These are phyloP conservation scores for Dorcus hopei DNA, from an alignment of 2,888 invertebrate species.

Conservation along the genomic window DNA sequence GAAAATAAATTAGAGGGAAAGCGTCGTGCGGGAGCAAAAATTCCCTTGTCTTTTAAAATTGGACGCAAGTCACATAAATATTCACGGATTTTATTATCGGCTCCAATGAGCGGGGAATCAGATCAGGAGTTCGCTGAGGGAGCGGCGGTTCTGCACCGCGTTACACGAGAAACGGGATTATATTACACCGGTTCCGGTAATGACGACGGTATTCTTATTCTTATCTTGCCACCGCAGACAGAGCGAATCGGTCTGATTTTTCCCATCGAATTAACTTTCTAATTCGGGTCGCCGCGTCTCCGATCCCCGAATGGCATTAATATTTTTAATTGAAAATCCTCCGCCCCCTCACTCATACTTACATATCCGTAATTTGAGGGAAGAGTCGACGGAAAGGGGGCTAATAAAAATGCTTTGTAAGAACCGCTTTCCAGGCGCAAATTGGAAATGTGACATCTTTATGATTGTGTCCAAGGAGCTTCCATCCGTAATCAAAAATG, in stretches of 20 bases:
- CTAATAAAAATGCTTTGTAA: too few species aligned
- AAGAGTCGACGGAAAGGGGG: too few species aligned
- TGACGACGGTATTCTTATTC: constrained; percentile 30
- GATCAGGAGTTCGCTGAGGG: constrained; percentile 3
- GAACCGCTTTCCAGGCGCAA: too few species aligned
- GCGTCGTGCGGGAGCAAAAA: too few species aligned
- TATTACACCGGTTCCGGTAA: constrained; percentile 31
- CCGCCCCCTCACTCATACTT: neutral
- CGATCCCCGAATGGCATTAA: neutral
- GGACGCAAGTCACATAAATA: constrained; percentile 13
- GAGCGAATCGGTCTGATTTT: constrained; percentile 27
- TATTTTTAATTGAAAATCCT: neutral
- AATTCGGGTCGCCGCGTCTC: neutral
- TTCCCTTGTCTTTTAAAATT: neutral
- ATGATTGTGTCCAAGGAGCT: too few species aligned
- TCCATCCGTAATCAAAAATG: too few species aligned
- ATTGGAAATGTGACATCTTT: too few species aligned
- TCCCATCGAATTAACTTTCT: neutral
- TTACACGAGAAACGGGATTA: constrained; percentile 27
- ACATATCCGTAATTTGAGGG: too few species aligned
- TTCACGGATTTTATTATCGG: constrained; percentile 18
- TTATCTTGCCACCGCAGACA: constrained; percentile 31
- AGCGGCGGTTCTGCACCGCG: constrained; percentile 8
- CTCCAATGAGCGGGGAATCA: constrained; percentile 15
- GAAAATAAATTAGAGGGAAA: too few species aligned